phyloP scores from a whole-genome alignment of 2,888 invertebrate species.

The Orthonevra nobilis region DNA sequence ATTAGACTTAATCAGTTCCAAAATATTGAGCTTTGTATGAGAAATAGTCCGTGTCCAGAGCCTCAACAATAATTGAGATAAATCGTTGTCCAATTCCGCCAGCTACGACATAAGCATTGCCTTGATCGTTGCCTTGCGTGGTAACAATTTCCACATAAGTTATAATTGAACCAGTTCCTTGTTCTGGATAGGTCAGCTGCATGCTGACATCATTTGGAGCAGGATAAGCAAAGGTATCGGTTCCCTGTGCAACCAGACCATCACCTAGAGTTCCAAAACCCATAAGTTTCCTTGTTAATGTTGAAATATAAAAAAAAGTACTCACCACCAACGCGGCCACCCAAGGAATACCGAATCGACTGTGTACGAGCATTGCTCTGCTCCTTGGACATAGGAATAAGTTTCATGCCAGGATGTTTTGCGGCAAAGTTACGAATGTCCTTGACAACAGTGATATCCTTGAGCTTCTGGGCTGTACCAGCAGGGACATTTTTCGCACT shows the following conservation, averaged over 20 bases:
- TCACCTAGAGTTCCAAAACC: conserved; percentile 78
- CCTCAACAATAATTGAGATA: conserved; percentile 77
- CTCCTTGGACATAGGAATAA: conserved; percentile 73
- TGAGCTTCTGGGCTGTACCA: conserved; percentile 19
- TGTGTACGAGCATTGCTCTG: conserved; percentile 56
- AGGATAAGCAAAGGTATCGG: conserved; percentile 74
- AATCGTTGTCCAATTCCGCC: conserved; percentile 78
- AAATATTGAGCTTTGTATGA: conserved; percentile 75
- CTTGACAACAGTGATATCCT: conserved; percentile 73
- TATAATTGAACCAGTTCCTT: conserved; percentile 74
- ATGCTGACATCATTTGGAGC: conserved; percentile 75
- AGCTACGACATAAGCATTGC: conserved; percentile 77
- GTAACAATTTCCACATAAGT: conserved; percentile 76
- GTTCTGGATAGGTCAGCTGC: conserved; percentile 76
- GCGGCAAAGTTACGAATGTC: conserved; percentile 74
- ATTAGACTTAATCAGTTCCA: conserved; percentile 70
- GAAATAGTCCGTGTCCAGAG: conserved; percentile 75
- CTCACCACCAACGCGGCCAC: conserved; percentile 75
- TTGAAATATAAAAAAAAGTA: too few species aligned
- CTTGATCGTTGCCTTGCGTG: conserved; percentile 75
- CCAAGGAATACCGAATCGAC: conserved; percentile 76
- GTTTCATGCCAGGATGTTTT: conserved; percentile 74
- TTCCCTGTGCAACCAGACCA: conserved; percentile 74
- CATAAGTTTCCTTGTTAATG: too few species aligned
- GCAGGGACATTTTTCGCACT: conserved; percentile 28